Evolutionary conservation across 37 sponge, comb jelly and placozoan genomes (phyloP).

Genomic region (Spongilla lacustris): DNA sequence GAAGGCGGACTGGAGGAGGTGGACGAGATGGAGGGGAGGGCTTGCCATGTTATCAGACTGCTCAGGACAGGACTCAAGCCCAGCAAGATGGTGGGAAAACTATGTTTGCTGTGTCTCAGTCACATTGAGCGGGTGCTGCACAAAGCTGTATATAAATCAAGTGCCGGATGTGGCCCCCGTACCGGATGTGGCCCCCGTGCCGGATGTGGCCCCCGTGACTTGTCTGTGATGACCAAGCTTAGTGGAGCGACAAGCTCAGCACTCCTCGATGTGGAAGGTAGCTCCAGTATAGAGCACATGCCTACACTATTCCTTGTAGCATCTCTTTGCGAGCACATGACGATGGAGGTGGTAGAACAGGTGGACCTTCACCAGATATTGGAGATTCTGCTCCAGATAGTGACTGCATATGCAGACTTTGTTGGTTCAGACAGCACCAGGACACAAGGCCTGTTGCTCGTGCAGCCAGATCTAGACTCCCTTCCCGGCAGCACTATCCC

Average conservation of each 20-base stretch:
- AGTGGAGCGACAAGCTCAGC: constrained; percentile 8
- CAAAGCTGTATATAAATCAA: background rate
- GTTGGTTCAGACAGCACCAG: background rate
- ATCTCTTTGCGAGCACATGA: constrained; percentile 50
- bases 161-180: too few relatives aligned
- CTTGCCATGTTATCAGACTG: constrained; percentile 2
- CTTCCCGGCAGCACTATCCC: constrained; percentile 60
- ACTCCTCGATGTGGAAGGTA: constrained; percentile 27
- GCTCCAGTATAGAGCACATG: background rate
- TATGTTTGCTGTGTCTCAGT: constrained; percentile 23
- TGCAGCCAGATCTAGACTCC: background rate
- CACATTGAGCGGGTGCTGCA: background rate
- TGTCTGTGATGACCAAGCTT: background rate
- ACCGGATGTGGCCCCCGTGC: too few relatives aligned
- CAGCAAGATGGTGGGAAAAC: background rate
- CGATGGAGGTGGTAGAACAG: constrained; percentile 3
- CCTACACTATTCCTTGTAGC: constrained; percentile 43
- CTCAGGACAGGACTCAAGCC: constrained; percentile 7
- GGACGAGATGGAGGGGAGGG: constrained; percentile 27
- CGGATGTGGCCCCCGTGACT: background rate
- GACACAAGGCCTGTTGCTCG: background rate
- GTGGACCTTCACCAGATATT: constrained; percentile 18
- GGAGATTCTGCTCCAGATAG: background rate
- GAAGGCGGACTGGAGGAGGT: background rate
- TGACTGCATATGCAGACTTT: constrained; percentile 36